phyloP scores from a whole-genome alignment of 2,888 invertebrate genomes.

The Nomada ferruginata region DNA sequence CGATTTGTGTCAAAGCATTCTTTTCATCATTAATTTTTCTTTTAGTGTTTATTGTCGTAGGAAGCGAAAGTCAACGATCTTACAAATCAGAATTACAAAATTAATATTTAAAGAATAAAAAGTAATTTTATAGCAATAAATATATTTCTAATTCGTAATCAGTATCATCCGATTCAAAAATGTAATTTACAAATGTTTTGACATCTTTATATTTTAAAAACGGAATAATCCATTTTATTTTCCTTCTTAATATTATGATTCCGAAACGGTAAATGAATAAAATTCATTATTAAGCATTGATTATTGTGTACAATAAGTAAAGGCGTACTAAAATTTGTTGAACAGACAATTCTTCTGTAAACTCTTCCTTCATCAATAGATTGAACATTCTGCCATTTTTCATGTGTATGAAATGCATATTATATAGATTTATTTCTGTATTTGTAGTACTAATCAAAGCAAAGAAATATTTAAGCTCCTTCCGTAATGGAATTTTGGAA shows the following conservation, averaged over 20 bases:
- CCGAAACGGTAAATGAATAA: slow-evolving; percentile 3
- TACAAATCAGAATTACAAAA: neutral
- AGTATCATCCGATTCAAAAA: neutral
- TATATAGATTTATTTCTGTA: slow-evolving; percentile 41
- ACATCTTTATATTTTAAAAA: slow-evolving; percentile 9
- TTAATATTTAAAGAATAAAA: slow-evolving; percentile 3
- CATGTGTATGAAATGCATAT: slow-evolving; percentile 35
- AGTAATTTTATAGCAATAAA: slow-evolving; percentile 13
- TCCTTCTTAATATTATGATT: neutral
- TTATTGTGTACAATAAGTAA: slow-evolving; percentile 4
- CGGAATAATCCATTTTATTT: neutral
- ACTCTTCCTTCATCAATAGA: slow-evolving; percentile 66
- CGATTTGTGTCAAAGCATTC: slow-evolving; percentile 25
- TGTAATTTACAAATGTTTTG: slow-evolving; percentile 20
- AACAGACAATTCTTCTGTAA: slow-evolving; percentile 18
- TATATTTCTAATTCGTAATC: slow-evolving; percentile 22
- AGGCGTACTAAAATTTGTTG: neutral
- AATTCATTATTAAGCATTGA: neutral
- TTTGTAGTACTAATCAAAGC: slow-evolving; percentile 64
- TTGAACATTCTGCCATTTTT: slow-evolving; percentile 46
- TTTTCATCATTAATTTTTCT: neutral
- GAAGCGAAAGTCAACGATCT: slow-evolving; percentile 4
- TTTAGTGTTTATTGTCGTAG: slow-evolving; percentile 29
- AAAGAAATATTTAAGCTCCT: slow-evolving; percentile 75
- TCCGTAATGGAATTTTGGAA: slow-evolving; percentile 66